Evolutionary conservation across 2,113 vertebrate species (phyloP).

Genomic region (Dasyprocta punctata): DNA sequence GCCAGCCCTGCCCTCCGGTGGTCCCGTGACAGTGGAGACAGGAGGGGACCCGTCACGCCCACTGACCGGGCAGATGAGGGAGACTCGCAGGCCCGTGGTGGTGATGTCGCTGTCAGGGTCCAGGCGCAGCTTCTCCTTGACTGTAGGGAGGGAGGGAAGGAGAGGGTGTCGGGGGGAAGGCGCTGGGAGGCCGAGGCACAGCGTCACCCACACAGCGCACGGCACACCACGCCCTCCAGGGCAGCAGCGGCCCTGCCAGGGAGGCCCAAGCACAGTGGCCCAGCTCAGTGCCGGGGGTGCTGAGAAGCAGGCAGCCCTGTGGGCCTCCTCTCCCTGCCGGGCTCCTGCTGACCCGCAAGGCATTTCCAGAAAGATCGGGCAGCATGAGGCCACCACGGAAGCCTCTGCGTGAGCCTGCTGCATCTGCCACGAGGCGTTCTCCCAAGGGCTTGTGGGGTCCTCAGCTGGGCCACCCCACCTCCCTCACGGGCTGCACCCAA

Average conservation of each 20-base stretch:
- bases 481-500: too few species aligned
- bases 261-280: fast-evolving
- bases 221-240: neutral
- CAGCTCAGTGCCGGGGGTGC: neutral
- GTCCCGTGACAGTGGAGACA: neutral
- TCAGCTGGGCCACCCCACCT: neutral
- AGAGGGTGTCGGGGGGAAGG: fast-evolving
- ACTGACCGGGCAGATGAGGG: slow-evolving; percentile 97
- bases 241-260: fast-evolving
- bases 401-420: too few species aligned
- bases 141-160: slow-evolving; percentile 83
- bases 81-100: slow-evolving; percentile 97
- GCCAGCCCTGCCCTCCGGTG: too few species aligned
- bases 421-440: too few species aligned
- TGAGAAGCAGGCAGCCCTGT: neutral
- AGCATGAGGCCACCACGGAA: fast-evolving
- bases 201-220: too few species aligned
- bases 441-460: fast-evolving
- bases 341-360: neutral
- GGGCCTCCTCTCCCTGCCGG: neutral
- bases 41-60: neutral
- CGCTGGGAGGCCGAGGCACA: fast-evolving
- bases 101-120: slow-evolving; percentile 99
- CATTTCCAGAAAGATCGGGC: neutral
- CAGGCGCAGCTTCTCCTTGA: slow-evolving; percentile 97